Conservation (phyloP, 2,797 vertebrate genomes). For the Anomalospiza imberbis region DNA sequence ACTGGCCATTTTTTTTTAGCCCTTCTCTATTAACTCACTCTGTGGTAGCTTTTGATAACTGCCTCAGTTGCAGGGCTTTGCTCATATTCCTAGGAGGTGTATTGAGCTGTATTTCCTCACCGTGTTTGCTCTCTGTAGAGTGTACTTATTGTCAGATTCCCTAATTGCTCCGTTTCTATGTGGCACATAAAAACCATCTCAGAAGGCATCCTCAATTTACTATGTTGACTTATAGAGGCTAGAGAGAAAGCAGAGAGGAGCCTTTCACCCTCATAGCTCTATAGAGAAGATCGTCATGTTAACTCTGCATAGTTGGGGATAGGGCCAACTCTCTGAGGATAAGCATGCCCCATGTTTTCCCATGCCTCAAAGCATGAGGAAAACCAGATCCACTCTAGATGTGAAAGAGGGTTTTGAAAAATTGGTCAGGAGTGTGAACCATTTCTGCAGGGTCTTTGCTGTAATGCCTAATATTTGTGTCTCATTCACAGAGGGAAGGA, state of each 20-base stretch:
- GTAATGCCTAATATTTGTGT: not conserved
- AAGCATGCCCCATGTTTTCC: slow-evolving; percentile 26
- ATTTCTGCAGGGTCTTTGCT: not conserved
- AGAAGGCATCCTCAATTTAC: not conserved
- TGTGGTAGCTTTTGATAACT: not conserved
- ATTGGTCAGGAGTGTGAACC: not conserved
- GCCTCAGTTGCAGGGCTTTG: not conserved
- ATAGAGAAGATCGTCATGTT: not conserved
- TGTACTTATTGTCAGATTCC: not conserved
- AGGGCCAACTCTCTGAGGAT: slow-evolving; percentile 33
- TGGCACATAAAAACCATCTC: not conserved
- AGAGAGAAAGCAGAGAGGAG: slow-evolving; percentile 2
- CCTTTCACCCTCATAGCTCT: not conserved
- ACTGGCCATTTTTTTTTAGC: not conserved
- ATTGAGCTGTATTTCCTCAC: not conserved
- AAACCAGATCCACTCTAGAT: slow-evolving; percentile 10
- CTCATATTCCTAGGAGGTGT: not conserved
- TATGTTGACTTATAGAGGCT: not conserved
- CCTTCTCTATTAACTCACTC: not conserved
- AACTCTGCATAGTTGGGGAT: not conserved
- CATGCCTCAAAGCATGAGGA: slow-evolving; percentile 13
- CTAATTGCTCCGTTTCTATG: not conserved
- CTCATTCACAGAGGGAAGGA: not conserved
- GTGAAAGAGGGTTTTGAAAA: not conserved
- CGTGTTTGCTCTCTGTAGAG: not conserved